Base-by-base conservation (phyloP, 2,113 vertebrate genomes). In the Mirounga angustirostris region DNA sequence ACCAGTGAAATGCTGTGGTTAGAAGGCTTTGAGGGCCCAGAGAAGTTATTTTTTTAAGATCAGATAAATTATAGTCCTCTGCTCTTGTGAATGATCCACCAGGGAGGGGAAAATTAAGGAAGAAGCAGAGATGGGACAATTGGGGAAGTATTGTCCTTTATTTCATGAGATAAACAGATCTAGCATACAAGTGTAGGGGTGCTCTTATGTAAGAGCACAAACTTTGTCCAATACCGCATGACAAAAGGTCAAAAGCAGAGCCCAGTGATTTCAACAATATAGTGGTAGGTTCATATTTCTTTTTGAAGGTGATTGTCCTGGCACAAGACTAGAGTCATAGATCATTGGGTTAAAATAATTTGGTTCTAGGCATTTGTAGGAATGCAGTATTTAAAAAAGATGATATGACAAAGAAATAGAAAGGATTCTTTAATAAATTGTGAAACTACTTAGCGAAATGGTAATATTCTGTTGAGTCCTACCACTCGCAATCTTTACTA, bases 331-430 rank as follows among this genome's bases (percentile, higher is more conserved):
- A 89, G 24, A 86, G 12, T 28, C 16, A 79, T 28, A 28, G 52
- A n/a, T 93, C 30, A 67, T 4, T 94, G 54, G 12, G 63, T 59
- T 86, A 89, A 94, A 85, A 46, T 40, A 92, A 19, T 69, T 86
- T 96, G 89, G 26, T 63, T 95, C 7, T 56, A 69, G 40, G 76
- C 24, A 85, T 43, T 52, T 83, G 59, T 50, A 89, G 30, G n/a
- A 89, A 90, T 92, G 26, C 2, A 91, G n/a, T 91, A 84, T 54
- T 91, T 84, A 94, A 93, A 58, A 58, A 67, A 80, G 33, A 93
- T 91, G 4, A 63, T 69, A 85, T 61, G 28, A 89, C 6, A 84
- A 74, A 83, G 63, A 78, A 93, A 95, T n/a, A 89, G n/a, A 88
- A 78, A 74, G 13, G 2, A 67, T n/a, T 69, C 28, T 63, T 74